Evolutionary conservation across 2,113 vertebrate species (phyloP).

Genomic region (Eidolon helvum): DNA sequence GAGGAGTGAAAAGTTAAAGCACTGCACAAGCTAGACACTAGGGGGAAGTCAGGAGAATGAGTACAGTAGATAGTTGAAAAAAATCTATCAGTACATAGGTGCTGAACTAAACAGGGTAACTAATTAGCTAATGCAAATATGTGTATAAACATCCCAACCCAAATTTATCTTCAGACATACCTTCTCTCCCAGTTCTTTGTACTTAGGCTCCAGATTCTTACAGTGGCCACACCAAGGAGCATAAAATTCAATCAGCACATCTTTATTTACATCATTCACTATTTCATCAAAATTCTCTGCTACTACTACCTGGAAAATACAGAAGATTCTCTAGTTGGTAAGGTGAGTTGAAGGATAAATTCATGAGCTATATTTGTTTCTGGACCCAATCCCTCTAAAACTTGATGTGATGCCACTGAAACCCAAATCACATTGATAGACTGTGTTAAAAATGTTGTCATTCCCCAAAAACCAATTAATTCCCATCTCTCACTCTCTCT

Average conservation of each 20-base stretch:
- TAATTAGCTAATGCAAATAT: neutral
- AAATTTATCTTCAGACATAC: conserved; percentile 79
- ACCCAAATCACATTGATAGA: conserved; percentile 16
- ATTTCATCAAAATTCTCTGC: conserved; percentile 98
- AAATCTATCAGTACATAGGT: neutral
- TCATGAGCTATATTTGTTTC: neutral
- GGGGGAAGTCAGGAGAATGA: neutral
- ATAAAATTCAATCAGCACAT: conserved; percentile 98
- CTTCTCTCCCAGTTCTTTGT: conserved; percentile 96
- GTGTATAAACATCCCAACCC: neutral
- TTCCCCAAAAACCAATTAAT: neutral
- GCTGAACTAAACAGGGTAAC: neutral
- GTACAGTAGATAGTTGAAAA: neutral
- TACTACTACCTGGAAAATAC: conserved; percentile 89
- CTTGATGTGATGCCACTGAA: neutral
- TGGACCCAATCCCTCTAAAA: neutral
- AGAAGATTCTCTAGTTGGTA: conserved; percentile 16
- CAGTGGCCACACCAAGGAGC: conserved; percentile 99
- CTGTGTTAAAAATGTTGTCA: neutral
- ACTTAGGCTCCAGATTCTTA: conserved; percentile 98
- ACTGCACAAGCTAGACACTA: neutral
- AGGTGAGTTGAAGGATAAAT: neutral
- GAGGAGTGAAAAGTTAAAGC: neutral
- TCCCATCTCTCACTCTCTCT: neutral
- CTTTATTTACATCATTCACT: conserved; percentile 95